These are phyloP conservation scores for Lethenteron reissneri DNA, from an alignment of 2,113 vertebrate species.

Conservation along the genomic window DNA sequence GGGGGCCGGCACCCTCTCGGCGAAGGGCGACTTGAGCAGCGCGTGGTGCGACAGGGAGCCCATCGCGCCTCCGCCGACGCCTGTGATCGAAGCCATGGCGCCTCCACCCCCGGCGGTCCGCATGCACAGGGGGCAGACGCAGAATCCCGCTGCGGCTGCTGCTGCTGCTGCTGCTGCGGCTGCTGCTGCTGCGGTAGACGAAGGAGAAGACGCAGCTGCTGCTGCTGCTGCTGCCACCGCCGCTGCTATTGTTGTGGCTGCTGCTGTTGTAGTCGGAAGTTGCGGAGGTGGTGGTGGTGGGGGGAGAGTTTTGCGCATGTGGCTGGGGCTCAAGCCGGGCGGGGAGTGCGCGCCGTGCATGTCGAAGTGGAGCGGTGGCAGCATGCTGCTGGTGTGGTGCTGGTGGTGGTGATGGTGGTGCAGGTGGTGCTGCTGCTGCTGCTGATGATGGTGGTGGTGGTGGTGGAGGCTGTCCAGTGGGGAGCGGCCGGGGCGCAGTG, in stretches of 20 bases:
- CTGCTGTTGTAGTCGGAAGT: neutral
- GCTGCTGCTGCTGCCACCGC: too few species aligned
- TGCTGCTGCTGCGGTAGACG: neutral
- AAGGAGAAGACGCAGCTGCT: neutral
- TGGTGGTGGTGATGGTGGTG: conserved; percentile 1
- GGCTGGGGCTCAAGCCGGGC: neutral
- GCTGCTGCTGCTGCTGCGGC: too few species aligned
- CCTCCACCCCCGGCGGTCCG: neutral
- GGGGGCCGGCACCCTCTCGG: neutral
- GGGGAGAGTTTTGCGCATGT: neutral
- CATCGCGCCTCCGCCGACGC: neutral
- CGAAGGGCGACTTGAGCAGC: neutral
- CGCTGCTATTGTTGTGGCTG: too few species aligned
- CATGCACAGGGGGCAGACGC: conserved; percentile 2
- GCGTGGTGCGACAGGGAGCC: neutral
- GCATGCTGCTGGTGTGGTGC: neutral
- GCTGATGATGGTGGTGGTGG: neutral
- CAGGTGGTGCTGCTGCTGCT: neutral
- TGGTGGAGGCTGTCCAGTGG: too few species aligned
- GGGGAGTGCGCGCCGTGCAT: neutral
- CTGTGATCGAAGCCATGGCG: neutral
- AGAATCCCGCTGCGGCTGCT: neutral
- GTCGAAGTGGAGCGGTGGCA: neutral
- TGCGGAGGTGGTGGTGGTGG: too few species aligned
- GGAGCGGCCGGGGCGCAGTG: conserved; percentile 11